Percentiles rank a stretch among this genome's conserved stretches.
Conservation (phyloP, 2,113 vertebrate genomes). For the Lates calcarifer region DNA sequence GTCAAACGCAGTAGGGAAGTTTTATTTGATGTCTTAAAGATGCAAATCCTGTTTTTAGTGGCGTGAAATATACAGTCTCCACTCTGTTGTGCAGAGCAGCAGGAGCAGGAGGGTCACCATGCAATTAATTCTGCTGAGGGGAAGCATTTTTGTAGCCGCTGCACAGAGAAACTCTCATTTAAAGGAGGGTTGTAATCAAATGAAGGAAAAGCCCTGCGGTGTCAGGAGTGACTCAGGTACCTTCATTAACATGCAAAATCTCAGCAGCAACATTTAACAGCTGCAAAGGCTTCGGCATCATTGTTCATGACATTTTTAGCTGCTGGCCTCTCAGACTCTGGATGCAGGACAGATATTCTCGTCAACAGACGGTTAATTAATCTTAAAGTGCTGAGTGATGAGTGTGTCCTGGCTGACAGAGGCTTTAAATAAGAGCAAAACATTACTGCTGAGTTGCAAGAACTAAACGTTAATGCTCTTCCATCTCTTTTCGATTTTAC, state of each 20-base stretch:
- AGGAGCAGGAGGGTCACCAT: slow-evolving; percentile 9
- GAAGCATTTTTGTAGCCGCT: slow-evolving; percentile 48
- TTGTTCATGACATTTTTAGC: neutral
- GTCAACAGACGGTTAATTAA: neutral
- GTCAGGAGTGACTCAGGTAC: neutral
- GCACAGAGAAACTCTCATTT: slow-evolving; percentile 18
- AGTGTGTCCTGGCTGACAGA: neutral
- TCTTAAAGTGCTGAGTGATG: neutral
- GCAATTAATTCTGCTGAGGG: slow-evolving; percentile 31
- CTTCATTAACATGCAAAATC: neutral
- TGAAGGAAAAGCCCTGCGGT: neutral
- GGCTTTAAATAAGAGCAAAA: neutral
- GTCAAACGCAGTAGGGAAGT: neutral
- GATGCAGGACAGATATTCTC: too few species aligned
- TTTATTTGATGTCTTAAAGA: slow-evolving; percentile 5
- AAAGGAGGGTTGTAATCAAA: slow-evolving; percentile 7
- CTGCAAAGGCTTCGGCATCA: neutral
- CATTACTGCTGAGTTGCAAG: neutral
- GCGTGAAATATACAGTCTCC: slow-evolving; percentile 16
- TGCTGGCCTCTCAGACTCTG: neutral
- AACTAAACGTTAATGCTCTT: accelerated
- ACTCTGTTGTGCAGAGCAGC: slow-evolving; percentile 16
- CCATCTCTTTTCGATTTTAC: neutral
- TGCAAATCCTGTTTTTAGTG: slow-evolving; percentile 25
- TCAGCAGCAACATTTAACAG: neutral